These are phyloP conservation scores for Drosophila affinis DNA, from an alignment of 2,888 invertebrate species.

Conservation along the genomic window DNA sequence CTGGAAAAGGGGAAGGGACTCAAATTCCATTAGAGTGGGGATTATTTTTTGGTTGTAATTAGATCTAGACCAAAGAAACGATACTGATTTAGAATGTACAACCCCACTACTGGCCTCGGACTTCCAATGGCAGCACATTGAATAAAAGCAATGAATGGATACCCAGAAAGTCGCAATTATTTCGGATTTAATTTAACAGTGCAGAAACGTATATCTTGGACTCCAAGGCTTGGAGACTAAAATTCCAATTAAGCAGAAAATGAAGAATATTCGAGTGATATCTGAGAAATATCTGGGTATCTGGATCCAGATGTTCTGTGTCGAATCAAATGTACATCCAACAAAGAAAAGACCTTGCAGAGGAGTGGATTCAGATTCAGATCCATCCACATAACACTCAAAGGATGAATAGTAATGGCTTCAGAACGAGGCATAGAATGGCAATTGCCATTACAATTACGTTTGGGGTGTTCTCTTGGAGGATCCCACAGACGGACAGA, in stretches of 20 bases:
- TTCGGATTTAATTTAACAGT: too few relatives aligned
- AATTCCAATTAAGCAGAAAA: too few relatives aligned
- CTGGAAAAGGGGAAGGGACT: background rate
- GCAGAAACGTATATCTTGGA: too few relatives aligned
- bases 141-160: background rate
- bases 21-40: background rate
- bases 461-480: constrained; percentile 9
- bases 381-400: constrained; percentile 16
- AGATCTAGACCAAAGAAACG: background rate
- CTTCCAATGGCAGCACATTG: background rate
- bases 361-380: too few relatives aligned
- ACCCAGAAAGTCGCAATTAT: too few relatives aligned
- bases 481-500: constrained; percentile 18
- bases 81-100: background rate
- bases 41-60: background rate
- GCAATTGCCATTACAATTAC: constrained; percentile 22
- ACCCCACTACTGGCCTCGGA: background rate
- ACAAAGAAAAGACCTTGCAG: too few relatives aligned
- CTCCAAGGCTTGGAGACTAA: too few relatives aligned
- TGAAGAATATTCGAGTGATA: too few relatives aligned
- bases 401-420: constrained; percentile 25
- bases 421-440: background rate
- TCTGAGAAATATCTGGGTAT: too few relatives aligned
- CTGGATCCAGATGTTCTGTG: too few relatives aligned
- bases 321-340: too few relatives aligned